phyloP scores from a whole-genome alignment of 2,888 invertebrate genomes.

The Heliothis peltigera region DNA sequence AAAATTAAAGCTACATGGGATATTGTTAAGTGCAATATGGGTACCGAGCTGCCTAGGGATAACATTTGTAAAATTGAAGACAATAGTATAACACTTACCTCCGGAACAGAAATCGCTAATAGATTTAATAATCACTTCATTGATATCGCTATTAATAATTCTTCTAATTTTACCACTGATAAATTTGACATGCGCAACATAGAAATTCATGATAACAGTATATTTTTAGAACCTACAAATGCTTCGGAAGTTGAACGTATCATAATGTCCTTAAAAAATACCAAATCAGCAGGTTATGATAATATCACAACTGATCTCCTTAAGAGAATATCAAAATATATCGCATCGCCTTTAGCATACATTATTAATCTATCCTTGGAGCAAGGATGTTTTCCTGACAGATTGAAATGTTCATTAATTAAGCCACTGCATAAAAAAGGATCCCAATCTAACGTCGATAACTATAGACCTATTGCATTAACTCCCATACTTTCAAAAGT shows the following conservation, averaged over 20 bases:
- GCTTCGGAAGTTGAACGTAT: not conserved
- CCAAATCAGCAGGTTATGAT: conserved; percentile 11
- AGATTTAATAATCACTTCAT: too few species aligned
- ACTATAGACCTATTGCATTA: not conserved
- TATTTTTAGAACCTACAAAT: conserved; percentile 10
- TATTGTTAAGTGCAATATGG: too few species aligned
- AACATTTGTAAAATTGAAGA: too few species aligned
- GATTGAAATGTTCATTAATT: conserved; percentile 6
- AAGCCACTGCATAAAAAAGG: conserved; percentile 9
- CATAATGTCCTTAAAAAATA: not conserved
- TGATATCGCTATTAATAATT: too few species aligned
- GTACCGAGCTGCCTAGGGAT: too few species aligned
- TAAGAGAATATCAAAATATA: not conserved
- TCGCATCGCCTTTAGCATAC: conserved; percentile 5
- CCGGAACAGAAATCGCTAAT: too few species aligned
- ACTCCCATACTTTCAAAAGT: not conserved
- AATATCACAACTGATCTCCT: conserved; percentile 8
- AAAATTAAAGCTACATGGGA: too few species aligned
- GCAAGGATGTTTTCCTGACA: conserved; percentile 11
- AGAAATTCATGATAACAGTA: conserved; percentile 7
- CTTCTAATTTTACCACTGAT: not conserved
- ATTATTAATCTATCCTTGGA: conserved; percentile 15
- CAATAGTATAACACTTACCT: too few species aligned
- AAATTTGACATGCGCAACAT: not conserved
- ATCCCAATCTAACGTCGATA: not conserved